Evolutionary conservation across 35 echinoderm and acorn worm genomes (phyloP).

Genomic region (Diadema setosum): DNA sequence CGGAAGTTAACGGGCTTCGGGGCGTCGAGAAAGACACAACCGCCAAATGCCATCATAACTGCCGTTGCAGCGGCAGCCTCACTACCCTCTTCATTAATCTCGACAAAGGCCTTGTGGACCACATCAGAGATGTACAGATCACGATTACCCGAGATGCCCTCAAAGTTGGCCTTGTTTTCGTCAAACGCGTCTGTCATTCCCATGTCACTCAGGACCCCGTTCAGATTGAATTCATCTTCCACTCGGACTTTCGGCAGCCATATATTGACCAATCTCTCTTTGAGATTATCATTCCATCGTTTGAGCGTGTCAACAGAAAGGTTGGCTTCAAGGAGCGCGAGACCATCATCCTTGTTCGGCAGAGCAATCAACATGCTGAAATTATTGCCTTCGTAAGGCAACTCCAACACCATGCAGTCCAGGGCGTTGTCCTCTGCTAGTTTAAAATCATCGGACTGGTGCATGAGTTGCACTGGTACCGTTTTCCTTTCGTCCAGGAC

Average conservation of each 20-base stretch:
- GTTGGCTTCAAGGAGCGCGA: constrained; percentile 36
- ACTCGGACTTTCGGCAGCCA: constrained; percentile 61
- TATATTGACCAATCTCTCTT: constrained; percentile 29
- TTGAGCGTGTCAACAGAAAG: constrained; percentile 22
- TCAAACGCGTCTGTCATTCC: constrained; percentile 69
- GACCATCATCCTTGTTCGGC: constrained; percentile 34
- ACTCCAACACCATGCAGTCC: constrained; percentile 55
- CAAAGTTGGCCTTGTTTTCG: constrained; percentile 26
- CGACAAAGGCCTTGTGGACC: constrained; percentile 71
- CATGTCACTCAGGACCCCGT: constrained; percentile 1
- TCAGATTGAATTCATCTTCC: constrained; percentile 14
- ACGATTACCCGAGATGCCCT: constrained; percentile 33
- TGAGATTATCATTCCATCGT: background rate
- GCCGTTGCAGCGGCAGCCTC: constrained; percentile 70
- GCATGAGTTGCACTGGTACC: constrained; percentile 54
- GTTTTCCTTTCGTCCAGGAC: background rate
- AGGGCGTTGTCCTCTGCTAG: constrained; percentile 24
- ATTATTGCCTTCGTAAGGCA: constrained; percentile 48
- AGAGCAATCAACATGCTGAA: constrained; percentile 53
- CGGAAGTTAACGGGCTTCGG: background rate
- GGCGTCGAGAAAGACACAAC: background rate
- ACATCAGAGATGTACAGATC: constrained; percentile 49
- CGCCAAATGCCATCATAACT: background rate
- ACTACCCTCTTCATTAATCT: constrained; percentile 66
- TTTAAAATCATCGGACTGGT: constrained; percentile 31